Evolutionary conservation across 2,797 vertebrate species (phyloP).

Genomic region (Dendrocincla fuliginosa): DNA sequence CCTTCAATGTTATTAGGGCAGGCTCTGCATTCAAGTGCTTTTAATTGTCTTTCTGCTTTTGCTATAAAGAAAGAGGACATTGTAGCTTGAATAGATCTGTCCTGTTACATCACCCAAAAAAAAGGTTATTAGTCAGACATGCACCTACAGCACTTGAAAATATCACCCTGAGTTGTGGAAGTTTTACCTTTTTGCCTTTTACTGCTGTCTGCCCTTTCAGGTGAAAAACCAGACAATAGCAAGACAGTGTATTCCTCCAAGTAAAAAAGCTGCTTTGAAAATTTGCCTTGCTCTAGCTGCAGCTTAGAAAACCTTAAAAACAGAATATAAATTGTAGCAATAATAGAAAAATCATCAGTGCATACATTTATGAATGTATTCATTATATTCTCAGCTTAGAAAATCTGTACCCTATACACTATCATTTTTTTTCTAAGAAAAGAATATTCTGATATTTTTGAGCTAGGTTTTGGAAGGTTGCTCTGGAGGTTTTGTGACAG

Average conservation of each 20-base stretch:
- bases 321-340: not conserved
- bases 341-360: not conserved
- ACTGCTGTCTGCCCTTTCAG: not conserved
- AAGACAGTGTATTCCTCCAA: not conserved
- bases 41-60: not conserved
- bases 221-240: not conserved
- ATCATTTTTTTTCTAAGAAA: conserved; percentile 16
- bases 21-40: not conserved
- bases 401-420: not conserved
- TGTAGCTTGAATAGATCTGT: not conserved
- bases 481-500: not conserved
- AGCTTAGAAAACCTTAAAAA: not conserved
- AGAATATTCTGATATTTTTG: not conserved
- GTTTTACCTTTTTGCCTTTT: not conserved
- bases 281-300: not conserved
- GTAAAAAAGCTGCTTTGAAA: not conserved
- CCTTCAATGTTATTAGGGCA: not conserved
- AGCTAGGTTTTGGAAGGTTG: not conserved
- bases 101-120: not conserved
- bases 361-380: not conserved
- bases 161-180: not conserved
- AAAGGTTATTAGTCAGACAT: not conserved
- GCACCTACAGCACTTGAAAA: not conserved
- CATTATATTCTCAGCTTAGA: conserved; percentile 13
- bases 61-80: not conserved